phyloP scores from a whole-genome alignment of 2,113 vertebrate species.

The Trematomus loennbergii region DNA sequence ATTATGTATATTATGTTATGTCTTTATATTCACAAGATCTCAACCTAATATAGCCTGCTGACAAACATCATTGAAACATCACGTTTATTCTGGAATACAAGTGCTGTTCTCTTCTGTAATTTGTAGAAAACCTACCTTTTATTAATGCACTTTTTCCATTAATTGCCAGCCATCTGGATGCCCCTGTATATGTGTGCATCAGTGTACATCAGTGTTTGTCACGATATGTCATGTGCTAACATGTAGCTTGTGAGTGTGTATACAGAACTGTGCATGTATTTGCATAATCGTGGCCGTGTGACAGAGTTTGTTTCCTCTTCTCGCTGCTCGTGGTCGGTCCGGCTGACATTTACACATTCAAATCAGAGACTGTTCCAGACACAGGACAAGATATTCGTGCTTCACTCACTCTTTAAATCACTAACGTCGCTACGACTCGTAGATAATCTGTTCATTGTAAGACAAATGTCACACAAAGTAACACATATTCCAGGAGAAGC shows the following conservation, averaged over 20 bases:
- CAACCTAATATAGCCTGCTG: too few relatives aligned
- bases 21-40: too few relatives aligned
- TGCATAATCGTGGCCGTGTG: conserved; percentile 53
- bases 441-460: too few relatives aligned
- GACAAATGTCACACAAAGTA: background rate
- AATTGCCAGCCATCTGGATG: background rate
- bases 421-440: background rate
- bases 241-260: background rate
- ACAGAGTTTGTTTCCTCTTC: conserved; percentile 65
- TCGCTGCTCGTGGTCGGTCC: conserved; percentile 30
- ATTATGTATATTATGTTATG: too few relatives aligned
- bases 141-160: background rate
- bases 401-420: conserved; percentile 35
- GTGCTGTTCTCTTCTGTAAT: too few relatives aligned
- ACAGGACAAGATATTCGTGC: conserved; percentile 55
- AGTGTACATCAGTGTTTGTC: background rate
- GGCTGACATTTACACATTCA: conserved; percentile 78
- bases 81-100: too few relatives aligned
- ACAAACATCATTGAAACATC: too few relatives aligned
- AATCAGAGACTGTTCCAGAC: conserved; percentile 62
- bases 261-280: conserved; percentile 31
- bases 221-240: background rate
- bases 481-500: conserved; percentile 21
- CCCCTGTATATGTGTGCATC: background rate
- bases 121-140: too few relatives aligned